Evolutionary conservation across 2,797 vertebrate species (phyloP).

Genomic region (Salarias fasciatus): DNA sequence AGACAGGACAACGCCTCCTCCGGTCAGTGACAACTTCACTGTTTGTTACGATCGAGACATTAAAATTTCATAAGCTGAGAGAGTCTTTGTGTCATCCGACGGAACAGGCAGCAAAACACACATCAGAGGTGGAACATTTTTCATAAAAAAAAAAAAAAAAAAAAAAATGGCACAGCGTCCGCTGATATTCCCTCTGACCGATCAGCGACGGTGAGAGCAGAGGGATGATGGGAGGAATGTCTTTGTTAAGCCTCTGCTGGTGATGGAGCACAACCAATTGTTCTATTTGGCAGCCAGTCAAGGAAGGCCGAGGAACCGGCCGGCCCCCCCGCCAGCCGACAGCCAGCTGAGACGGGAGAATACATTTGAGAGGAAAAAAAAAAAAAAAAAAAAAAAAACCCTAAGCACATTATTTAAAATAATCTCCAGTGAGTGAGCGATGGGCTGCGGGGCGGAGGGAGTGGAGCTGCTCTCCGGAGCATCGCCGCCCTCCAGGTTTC

Average conservation of each 20-base stretch:
- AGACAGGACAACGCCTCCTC: slow-evolving; percentile 55
- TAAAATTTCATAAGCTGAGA: slow-evolving; percentile 70
- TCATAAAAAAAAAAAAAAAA: no score
- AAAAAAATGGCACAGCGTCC: neutral
- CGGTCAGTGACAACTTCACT: slow-evolving; percentile 67
- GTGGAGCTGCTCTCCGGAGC: slow-evolving; percentile 39
- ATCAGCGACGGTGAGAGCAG: slow-evolving; percentile 33
- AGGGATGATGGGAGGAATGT: slow-evolving; percentile 65
- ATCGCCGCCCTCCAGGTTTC: slow-evolving; percentile 19
- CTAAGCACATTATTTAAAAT: slow-evolving; percentile 64
- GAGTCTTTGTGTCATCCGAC: slow-evolving; percentile 44
- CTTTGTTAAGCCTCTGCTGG: slow-evolving; percentile 69
- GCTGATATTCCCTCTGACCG: no score
- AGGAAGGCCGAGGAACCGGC: slow-evolving; percentile 47
- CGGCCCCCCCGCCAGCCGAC: slow-evolving; percentile 43
- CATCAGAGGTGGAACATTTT: slow-evolving; percentile 8
- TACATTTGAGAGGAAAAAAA: slow-evolving; percentile 62
- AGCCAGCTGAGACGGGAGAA: slow-evolving; percentile 51
- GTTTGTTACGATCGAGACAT: slow-evolving; percentile 74
- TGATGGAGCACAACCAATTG: slow-evolving; percentile 76
- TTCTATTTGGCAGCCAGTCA: slow-evolving; percentile 76
- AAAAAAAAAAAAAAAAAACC: no score
- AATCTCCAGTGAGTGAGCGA: slow-evolving; percentile 60
- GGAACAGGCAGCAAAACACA: slow-evolving; percentile 29
- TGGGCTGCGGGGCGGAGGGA: slow-evolving; percentile 41